Base-by-base conservation (phyloP, 2,113 vertebrate genomes). In the Notechis scutatus region DNA sequence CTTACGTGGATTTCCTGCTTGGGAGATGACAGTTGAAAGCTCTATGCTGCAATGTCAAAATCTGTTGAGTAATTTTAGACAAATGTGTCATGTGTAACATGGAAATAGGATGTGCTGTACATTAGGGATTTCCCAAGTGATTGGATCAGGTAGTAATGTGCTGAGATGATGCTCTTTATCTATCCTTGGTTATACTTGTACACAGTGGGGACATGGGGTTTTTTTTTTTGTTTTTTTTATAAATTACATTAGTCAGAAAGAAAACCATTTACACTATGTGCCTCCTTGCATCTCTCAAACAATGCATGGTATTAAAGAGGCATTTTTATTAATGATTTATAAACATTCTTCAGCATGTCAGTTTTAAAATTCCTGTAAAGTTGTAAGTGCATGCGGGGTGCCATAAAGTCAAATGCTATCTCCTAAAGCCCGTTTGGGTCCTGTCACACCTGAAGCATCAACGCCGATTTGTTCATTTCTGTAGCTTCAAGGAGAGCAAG, bases 321-420 rank as follows among this genome's bases (percentile, higher is more conserved):
- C 98, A 98, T 98, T 99, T 98, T 98, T 98, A 99, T 99, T 98
- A 99, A 99, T 99, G 98, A 99, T 99, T 99, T 98, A 99, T 99
- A 98, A 98, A 98, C 98, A 98, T 98, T 98, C 98, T 98, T 98
- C 97, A 98, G 97, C 97, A 97, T 98, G 97, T 97, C 98, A 98
- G 97, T 97, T 98, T 81, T 97, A 97, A 98, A 98, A 98, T 97
- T 97, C 97, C 97, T 97, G 97, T 97, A 98, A 98, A 97, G 97
- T 97, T 98, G 97, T 98, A 98, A 97, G 97, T 98, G 98, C 92
- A 96, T 97, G 97, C 98, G 96, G 97, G 97, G 98, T 98, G 98
- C 98, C 97, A 97, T 98, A 97, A 98, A 98, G 97, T 97, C 98
- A 97, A 98, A 98, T 98, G 98, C 98, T 98, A 98, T 98, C 98